Evolutionary conservation across 2,888 invertebrate species (phyloP).

Genomic region (Polydrusus tereticollis): DNA sequence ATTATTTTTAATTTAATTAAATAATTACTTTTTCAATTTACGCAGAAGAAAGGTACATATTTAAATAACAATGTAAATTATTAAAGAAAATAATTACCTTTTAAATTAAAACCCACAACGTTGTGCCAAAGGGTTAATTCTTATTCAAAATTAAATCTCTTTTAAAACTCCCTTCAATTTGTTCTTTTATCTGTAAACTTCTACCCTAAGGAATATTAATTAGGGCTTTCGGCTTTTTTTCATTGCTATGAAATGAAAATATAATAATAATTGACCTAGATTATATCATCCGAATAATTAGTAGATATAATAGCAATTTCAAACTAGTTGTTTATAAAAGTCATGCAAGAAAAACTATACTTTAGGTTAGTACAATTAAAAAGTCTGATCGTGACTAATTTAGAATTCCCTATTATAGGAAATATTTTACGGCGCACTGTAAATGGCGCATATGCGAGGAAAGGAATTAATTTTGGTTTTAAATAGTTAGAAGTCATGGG

Average conservation of each 20-base stretch:
- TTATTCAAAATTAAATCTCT: conserved; percentile 36
- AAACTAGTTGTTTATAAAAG: too few relatives aligned
- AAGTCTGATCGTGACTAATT: too few relatives aligned
- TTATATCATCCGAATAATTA: too few relatives aligned
- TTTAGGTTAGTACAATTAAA: too few relatives aligned
- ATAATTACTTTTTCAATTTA: conserved; percentile 4
- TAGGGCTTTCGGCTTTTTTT: background rate
- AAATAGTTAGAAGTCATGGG: too few relatives aligned
- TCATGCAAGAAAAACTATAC: too few relatives aligned
- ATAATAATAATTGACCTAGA: background rate
- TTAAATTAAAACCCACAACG: conserved; percentile 25
- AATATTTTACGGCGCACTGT: too few relatives aligned
- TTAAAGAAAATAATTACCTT: conserved; percentile 39
- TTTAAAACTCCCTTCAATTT: conserved; percentile 19
- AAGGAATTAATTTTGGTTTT: too few relatives aligned
- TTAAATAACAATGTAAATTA: conserved; percentile 36
- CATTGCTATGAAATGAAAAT: background rate
- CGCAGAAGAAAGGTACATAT: conserved; percentile 10
- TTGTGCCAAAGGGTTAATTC: conserved; percentile 34
- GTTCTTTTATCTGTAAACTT: conserved; percentile 30
- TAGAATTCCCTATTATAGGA: too few relatives aligned
- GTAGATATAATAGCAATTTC: too few relatives aligned
- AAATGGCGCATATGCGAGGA: too few relatives aligned
- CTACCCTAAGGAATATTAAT: conserved; percentile 21
- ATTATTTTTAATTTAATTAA: background rate